Conservation (phyloP, 1,140 invertebrate genomes). For the Himalopsyche phryganea region DNA sequence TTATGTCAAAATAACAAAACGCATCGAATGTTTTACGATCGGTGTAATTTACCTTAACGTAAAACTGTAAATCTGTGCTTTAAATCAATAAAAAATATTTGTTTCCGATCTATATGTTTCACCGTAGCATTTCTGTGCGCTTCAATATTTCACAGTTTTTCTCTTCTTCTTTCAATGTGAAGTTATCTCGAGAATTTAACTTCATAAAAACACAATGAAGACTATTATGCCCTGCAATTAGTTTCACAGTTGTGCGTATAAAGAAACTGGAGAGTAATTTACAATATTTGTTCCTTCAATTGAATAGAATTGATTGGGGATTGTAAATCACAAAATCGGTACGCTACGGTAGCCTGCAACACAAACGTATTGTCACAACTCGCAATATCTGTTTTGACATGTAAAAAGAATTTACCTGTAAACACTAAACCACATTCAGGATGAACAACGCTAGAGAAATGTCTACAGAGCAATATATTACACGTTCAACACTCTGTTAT, state of each 20-base stretch:
- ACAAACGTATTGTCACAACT: constrained; percentile 11
- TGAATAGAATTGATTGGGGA: constrained; percentile 15
- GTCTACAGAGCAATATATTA: too few species aligned
- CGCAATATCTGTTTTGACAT: constrained; percentile 17
- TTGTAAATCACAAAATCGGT: constrained; percentile 17
- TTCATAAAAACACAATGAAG: constrained; percentile 10
- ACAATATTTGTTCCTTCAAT: constrained; percentile 14
- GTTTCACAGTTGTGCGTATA: constrained; percentile 21
- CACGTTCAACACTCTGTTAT: too few species aligned
- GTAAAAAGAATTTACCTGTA: constrained; percentile 1
- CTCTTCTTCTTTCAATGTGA: constrained; percentile 7
- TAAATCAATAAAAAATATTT: constrained; percentile 16
- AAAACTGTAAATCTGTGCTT: constrained; percentile 16
- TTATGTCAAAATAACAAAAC: constrained; percentile 1
- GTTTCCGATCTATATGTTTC: neutral
- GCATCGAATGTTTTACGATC: constrained; percentile 10
- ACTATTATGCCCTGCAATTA: constrained; percentile 23
- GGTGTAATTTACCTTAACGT: constrained; percentile 7
- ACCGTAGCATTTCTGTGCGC: too few species aligned
- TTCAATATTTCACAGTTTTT: neutral
- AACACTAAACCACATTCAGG: constrained; percentile 2
- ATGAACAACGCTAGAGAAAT: neutral
- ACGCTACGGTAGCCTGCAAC: constrained; percentile 12
- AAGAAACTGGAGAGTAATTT: constrained; percentile 15
- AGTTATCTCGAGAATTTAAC: constrained; percentile 7